Evolutionary conservation across 35 echinoderm and acorn worm species (phyloP).

Genomic region (Stichopus chloronotus): DNA sequence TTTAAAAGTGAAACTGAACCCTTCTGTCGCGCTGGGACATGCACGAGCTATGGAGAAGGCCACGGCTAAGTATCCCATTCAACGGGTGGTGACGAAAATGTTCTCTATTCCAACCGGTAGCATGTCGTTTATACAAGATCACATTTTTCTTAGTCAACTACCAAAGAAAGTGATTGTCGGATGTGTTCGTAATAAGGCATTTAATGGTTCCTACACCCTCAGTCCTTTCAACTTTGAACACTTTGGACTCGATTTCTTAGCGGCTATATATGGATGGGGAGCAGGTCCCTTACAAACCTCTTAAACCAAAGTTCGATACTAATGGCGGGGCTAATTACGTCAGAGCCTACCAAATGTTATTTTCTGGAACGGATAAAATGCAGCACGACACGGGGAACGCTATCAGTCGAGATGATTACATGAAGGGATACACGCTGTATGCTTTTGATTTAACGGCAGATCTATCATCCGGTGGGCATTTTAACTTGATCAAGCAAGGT

Average conservation of each 20-base stretch:
- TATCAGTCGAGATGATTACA: not conserved
- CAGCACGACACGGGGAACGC: not conserved
- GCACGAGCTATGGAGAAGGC: no score
- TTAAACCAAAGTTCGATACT: not conserved
- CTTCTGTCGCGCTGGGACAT: no score
- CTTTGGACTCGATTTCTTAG: not conserved
- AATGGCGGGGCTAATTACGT: not conserved
- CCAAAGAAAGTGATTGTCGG: not conserved
- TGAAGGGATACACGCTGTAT: not conserved
- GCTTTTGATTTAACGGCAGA: no score
- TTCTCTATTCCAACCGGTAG: no score
- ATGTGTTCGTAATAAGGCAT: not conserved
- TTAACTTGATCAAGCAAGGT: no score
- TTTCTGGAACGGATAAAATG: not conserved
- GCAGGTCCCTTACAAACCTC: not conserved
- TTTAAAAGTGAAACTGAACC: not conserved
- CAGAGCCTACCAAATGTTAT: not conserved
- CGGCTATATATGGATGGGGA: no score
- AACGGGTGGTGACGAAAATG: no score
- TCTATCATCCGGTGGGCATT: no score
- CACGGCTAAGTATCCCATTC: no score
- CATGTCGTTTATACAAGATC: no score
- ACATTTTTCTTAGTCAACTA: no score
- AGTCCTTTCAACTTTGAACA: not conserved
- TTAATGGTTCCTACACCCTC: no score